Evolutionary conservation across 2,113 vertebrate species (phyloP).

Genomic region (Mustela nigripes): DNA sequence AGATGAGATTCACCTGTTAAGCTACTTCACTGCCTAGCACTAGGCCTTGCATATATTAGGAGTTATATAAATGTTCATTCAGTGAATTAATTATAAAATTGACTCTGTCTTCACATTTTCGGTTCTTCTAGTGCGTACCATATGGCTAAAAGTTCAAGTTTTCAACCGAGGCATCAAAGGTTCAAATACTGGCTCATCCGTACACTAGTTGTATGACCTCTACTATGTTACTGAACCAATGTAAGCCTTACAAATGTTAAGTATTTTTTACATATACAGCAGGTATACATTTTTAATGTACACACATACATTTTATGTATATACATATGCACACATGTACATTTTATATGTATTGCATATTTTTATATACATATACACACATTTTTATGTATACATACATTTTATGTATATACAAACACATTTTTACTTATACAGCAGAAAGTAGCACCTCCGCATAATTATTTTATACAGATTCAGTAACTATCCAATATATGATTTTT

Average conservation of each 20-base stretch:
- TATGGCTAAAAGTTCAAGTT: not conserved
- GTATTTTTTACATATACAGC: not conserved
- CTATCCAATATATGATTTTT: not conserved
- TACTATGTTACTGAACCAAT: not conserved
- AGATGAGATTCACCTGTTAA: not conserved
- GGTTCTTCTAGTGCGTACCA: not conserved
- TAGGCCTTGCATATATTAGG: not conserved
- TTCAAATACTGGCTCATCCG: constrained; percentile 25
- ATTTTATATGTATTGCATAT: too few species aligned
- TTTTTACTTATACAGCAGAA: not conserved
- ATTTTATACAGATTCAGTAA: not conserved
- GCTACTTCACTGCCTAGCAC: not conserved
- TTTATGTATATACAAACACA: too few species aligned
- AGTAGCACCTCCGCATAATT: not conserved
- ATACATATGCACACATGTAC: too few species aligned
- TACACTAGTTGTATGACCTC: not conserved
- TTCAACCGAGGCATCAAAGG: not conserved
- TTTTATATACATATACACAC: too few species aligned
- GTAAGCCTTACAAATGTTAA: not conserved
- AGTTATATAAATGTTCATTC: not conserved
- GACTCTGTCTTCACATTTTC: not conserved
- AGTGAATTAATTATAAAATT: not conserved
- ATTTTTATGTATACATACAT: too few species aligned
- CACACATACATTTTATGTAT: too few species aligned
- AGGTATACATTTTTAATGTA: too few species aligned